Conservation (phyloP, 2,888 invertebrate species). For the Diachrysia chrysitis region DNA sequence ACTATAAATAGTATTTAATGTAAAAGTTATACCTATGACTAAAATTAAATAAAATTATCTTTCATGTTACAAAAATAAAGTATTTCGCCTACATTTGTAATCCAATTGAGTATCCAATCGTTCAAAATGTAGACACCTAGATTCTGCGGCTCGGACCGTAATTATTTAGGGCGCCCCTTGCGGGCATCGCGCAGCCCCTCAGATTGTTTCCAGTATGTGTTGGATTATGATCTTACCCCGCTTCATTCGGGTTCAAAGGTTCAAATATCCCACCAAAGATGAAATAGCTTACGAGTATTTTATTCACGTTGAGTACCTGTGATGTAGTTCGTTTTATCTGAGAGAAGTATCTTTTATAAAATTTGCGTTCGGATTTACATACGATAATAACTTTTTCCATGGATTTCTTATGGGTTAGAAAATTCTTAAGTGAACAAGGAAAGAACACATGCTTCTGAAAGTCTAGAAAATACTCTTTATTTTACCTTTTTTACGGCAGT, state of each 20-base stretch:
- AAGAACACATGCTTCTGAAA: too few species aligned
- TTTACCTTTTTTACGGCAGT: too few species aligned
- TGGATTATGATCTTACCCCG: constrained; percentile 47
- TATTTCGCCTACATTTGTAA: constrained; percentile 22
- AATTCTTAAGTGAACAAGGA: too few species aligned
- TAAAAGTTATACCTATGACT: too few species aligned
- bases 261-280: constrained; percentile 33
- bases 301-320: background rate
- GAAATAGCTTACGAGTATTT: constrained; percentile 3
- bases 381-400: too few species aligned
- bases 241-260: constrained; percentile 12
- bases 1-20: too few species aligned
- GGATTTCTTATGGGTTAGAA: too few species aligned
- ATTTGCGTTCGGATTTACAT: too few species aligned
- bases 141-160: constrained; percentile 33
- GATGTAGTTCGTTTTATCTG: background rate
- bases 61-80: background rate
- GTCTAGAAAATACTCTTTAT: too few species aligned
- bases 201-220: constrained; percentile 32
- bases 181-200: constrained; percentile 16
- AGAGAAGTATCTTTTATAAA: too few species aligned
- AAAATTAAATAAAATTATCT: too few species aligned
- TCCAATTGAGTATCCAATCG: constrained; percentile 46
- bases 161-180: constrained; percentile 51
- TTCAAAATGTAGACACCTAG: constrained; percentile 32